Evolutionary conservation across 2,113 vertebrate genomes (phyloP).

Genomic region (Beaufortia kweichowensis): DNA sequence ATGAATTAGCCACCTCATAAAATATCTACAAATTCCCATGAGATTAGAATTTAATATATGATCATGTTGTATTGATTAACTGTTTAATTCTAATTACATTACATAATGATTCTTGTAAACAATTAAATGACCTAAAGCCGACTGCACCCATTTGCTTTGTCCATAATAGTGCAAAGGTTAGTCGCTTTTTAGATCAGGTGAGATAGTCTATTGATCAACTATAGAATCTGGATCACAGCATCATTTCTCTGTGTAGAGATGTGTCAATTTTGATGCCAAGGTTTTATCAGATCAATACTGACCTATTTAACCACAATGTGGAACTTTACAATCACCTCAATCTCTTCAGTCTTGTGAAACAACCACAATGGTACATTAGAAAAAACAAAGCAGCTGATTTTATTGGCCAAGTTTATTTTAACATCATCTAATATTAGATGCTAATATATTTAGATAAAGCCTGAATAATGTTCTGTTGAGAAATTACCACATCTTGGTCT

Average conservation of each 20-base stretch:
- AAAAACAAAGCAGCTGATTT: not conserved
- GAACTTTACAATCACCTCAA: not conserved
- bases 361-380: not conserved
- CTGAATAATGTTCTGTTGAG: not conserved
- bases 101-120: not conserved
- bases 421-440: not conserved
- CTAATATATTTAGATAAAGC: not conserved
- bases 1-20: too few relatives aligned
- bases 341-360: not conserved
- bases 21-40: too few relatives aligned
- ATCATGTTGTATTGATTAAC: too few relatives aligned
- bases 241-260: conserved; percentile 15
- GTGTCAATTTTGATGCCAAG: conserved; percentile 37
- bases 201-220: not conserved
- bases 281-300: conserved; percentile 22
- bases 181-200: not conserved
- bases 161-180: conserved; percentile 11
- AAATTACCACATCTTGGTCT: not conserved
- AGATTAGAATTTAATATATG: too few relatives aligned
- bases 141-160: conserved; percentile 12
- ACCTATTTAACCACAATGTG: conserved; percentile 27
- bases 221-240: conserved; percentile 13
- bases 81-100: too few relatives aligned
- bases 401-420: conserved; percentile 1
- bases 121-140: conserved; percentile 10